Evolutionary conservation across 2,888 invertebrate genomes (phyloP), one percentile per base, ranked within the genome.

Genomic region (Drosophila fulvimacula): DNA sequence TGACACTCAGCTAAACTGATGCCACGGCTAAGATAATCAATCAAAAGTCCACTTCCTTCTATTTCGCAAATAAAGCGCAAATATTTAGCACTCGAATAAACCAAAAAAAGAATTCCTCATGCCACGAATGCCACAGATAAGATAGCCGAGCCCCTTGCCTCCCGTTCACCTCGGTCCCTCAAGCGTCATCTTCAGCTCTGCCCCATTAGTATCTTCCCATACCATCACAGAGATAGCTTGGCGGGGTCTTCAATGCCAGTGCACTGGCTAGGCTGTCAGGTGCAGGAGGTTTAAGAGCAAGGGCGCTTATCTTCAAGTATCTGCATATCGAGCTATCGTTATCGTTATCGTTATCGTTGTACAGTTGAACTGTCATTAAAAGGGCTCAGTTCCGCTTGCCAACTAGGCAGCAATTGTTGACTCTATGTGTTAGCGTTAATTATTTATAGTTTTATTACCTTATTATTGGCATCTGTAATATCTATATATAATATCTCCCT

Each of bases 51-150:
- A 27, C 30, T 66, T 66, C 24, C 46, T 27, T n/a, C 38, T 15
- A 44, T 42, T 64, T 59, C 13, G 19, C 53, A 56, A 72, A 57
- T 61, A 68, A 57, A 69, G 24, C 64, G 53, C 57, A 63, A 63
- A 63, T 39, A 59, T n/a, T 17, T 24, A 21, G 15, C 46, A 67
- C 52, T 58, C 44, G 44, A 67, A 66, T n/a, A 56, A 30, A 30
- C 32, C 42, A 42, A n/a, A 36, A 55, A 42, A 27, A 42, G 34
- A 57, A 6, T 56, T 55, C 56, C 34, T 39, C 42, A 30, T 55
- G 39, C 17, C 27, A 17, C 38, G 17, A 21, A 32, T 46, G 27
- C 15, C 32, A 15, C 27, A 49, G 69, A 69, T 69, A 60, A 69
- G 69, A 69, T 69, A 69, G 61, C 19, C 30, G 19, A 27, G 19